Percentiles rank a stretch among this genome's conserved stretches.
These are phyloP conservation scores for Sebastes iracundus DNA, from an alignment of 2,797 vertebrate species.

Conservation along the genomic window DNA sequence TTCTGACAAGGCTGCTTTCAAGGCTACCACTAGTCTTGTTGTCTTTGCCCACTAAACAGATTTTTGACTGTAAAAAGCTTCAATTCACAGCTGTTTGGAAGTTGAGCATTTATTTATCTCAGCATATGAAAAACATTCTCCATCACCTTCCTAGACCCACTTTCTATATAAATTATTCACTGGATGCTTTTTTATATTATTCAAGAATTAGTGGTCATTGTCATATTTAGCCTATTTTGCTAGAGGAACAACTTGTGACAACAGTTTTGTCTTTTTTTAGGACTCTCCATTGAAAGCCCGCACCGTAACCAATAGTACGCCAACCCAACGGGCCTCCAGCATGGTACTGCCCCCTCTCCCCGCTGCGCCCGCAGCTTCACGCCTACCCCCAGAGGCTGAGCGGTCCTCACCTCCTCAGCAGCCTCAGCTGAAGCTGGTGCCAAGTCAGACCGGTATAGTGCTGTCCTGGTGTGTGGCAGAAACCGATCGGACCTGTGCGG, in stretches of 20 bases:
- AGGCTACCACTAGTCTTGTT: neutral
- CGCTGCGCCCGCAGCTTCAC: slow-evolving; percentile 85
- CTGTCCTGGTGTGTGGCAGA: slow-evolving; percentile 97
- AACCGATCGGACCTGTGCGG: slow-evolving; percentile 91
- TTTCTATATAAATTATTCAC: neutral
- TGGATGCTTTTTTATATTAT: neutral
- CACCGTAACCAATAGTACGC: slow-evolving; percentile 39
- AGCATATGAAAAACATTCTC: neutral
- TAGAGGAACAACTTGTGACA: neutral
- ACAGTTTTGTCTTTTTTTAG: slow-evolving; percentile 49
- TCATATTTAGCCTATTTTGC: neutral
- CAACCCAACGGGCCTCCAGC: slow-evolving; percentile 33
- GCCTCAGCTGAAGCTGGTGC: slow-evolving; percentile 95
- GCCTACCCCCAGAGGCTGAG: slow-evolving; percentile 91
- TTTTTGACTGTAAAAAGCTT: neutral
- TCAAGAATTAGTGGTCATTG: neutral
- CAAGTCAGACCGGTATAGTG: slow-evolving; percentile 97
- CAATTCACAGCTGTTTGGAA: neutral
- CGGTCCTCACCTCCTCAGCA: slow-evolving; percentile 93
- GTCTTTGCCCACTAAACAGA: neutral
- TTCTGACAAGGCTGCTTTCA: neutral
- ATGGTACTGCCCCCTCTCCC: slow-evolving; percentile 83
- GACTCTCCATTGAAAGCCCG: slow-evolving; percentile 76
- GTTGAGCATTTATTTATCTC: neutral
- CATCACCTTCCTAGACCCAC: neutral